Evolutionary conservation across 2,888 invertebrate species (phyloP).

Genomic region (Craniophora ligustri): DNA sequence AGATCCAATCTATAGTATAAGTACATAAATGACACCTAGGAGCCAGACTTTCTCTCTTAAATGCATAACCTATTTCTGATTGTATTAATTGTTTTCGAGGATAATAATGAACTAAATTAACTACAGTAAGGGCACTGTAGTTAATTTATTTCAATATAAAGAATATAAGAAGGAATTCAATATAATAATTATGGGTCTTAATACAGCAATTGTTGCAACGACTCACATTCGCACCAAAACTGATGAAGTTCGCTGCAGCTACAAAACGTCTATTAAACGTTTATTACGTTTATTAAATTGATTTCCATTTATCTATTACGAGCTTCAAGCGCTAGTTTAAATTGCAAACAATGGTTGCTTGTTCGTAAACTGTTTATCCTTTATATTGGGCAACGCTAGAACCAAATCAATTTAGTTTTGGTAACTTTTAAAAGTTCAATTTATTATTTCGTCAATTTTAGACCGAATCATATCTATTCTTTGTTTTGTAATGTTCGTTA

Average conservation of each 20-base stretch:
- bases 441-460: background rate
- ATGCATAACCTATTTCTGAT: too few species aligned
- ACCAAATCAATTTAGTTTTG: conserved; percentile 22
- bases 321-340: conserved; percentile 26
- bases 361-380: conserved; percentile 32
- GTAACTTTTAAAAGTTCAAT: conserved; percentile 34
- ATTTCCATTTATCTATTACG: conserved; percentile 37
- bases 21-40: too few species aligned
- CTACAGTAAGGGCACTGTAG: too few species aligned
- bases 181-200: background rate
- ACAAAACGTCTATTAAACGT: conserved; percentile 34
- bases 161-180: too few species aligned
- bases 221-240: conserved; percentile 26
- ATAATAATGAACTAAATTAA: too few species aligned
- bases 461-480: background rate
- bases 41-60: too few species aligned
- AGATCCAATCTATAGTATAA: too few species aligned
- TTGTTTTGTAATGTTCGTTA: conserved; percentile 11
- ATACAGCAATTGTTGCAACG: conserved; percentile 19
- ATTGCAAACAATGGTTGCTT: conserved; percentile 38
- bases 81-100: too few species aligned
- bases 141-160: too few species aligned
- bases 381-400: conserved; percentile 19
- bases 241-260: conserved; percentile 32
- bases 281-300: too few species aligned